A percentile compares a stretch with the other conserved stretches of the same genome.
phyloP scores from a whole-genome alignment of 1,140 invertebrate genomes.

The Uloborus diversus region DNA sequence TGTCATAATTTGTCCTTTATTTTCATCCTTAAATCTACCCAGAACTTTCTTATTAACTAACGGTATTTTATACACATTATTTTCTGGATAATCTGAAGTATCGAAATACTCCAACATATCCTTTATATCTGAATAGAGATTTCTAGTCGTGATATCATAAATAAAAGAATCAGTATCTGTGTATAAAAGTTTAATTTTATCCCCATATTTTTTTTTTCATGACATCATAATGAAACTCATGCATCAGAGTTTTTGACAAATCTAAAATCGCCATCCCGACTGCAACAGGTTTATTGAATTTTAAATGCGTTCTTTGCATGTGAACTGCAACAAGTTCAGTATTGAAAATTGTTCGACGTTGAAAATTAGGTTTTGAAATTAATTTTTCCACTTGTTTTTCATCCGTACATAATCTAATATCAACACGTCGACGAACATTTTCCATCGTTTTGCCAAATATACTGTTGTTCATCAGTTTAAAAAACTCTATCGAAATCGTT shows the following conservation, averaged over 20 bases:
- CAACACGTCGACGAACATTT: background rate
- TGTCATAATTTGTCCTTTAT: slow-evolving; percentile 1
- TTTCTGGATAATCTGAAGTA: slow-evolving; percentile 24
- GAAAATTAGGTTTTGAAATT: background rate
- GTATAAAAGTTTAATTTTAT: background rate
- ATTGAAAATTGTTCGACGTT: background rate
- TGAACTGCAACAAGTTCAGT: background rate
- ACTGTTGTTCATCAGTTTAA: slow-evolving; percentile 9
- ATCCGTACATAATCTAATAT: background rate
- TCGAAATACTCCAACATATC: background rate
- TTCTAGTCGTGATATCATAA: background rate
- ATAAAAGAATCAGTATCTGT: background rate
- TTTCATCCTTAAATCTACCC: slow-evolving; percentile 40
- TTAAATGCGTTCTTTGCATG: slow-evolving; percentile 25
- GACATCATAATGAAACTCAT: slow-evolving; percentile 3
- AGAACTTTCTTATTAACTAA: slow-evolving; percentile 21
- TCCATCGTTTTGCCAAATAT: slow-evolving; percentile 28
- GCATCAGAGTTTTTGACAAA: slow-evolving; percentile 19
- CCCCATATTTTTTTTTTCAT: background rate
- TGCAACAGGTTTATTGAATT: background rate
- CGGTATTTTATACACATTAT: background rate
- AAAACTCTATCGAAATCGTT: slow-evolving; percentile 16
- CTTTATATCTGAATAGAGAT: background rate
- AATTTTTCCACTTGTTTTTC: background rate
- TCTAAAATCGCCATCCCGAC: slow-evolving; percentile 3